These are phyloP conservation scores for Troilus luridus DNA, from an alignment of 2,888 invertebrate species.

Conservation along the genomic window DNA sequence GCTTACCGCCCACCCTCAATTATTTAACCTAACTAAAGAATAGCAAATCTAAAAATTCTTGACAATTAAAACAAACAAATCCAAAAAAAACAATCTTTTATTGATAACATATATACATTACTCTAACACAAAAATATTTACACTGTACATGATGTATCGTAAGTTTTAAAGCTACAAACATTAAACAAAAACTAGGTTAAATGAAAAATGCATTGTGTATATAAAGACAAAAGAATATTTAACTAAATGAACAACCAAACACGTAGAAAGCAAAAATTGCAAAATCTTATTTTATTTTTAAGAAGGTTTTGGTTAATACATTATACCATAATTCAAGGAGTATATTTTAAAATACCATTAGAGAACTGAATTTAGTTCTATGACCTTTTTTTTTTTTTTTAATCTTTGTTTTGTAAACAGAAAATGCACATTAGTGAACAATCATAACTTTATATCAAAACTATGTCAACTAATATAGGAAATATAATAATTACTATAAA, in stretches of 20 bases:
- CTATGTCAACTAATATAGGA: neutral
- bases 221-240: neutral
- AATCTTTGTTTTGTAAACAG: neutral
- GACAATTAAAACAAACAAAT: neutral
- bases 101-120: neutral
- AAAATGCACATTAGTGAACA: neutral
- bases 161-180: conserved; percentile 3
- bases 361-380: too few species aligned
- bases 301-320: neutral
- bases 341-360: too few species aligned
- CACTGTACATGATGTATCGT: neutral
- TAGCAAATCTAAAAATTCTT: neutral
- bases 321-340: neutral
- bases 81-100: conserved; percentile 1
- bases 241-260: neutral
- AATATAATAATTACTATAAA: neutral
- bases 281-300: neutral
- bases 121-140: neutral
- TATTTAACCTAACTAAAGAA: neutral
- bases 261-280: neutral
- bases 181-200: neutral
- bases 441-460: neutral
- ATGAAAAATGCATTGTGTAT: neutral
- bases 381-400: neutral
- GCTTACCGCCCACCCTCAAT: too few species aligned